Base-by-base conservation (phyloP, 2,113 vertebrate species). In the Nothoprocta pentlandii region DNA sequence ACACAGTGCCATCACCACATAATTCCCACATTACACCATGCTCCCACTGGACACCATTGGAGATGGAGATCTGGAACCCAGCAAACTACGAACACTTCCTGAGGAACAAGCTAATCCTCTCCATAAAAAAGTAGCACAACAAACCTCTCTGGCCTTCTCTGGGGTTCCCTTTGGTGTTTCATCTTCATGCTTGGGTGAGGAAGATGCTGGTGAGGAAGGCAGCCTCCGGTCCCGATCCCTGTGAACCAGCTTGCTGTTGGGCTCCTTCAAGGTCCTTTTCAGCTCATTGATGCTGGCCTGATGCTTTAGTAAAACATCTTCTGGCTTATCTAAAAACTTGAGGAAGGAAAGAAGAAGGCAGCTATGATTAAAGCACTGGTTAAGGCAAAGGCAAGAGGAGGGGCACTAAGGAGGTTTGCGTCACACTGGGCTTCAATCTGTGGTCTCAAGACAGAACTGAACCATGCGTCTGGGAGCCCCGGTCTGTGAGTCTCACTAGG, bases 231-330 rank as follows among this genome's bases (percentile, higher is more conserved):
- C 98, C 39, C 98, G 96, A 44, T 98, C 98, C 85, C 98, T 97
- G 97, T 98, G 98, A 93, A 99, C 97, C 92, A 99, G 98, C 89
- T 99, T 99, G 98, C 98, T 99, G 98, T 99, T 99, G 86, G 99
- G 99, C 74, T 99, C 99, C 97, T 98, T 99, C 94, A 99, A 96
- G 67, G 99, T 98, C 94, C 99, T 97, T 96, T 99, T 99, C 97
- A 99, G 98, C 97, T 99, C 99, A 8, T 99, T 99, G 98, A 99
- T 99, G 97, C 99, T 99, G 96, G 99, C 99, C 98, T 99, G 99
- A 92, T 99, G 99, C 98, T 99, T 99, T 97, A 99, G 97, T 86
- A 99, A 96, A 94, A 99, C 98, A 23, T 99, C 99, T 94, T 99
- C 98, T 19, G 99, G 99, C 97, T 99, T 99, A 97, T 99, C 99